These are phyloP conservation scores for Nicator chloris DNA, from an alignment of 2,113 vertebrate species.

Conservation along the genomic window DNA sequence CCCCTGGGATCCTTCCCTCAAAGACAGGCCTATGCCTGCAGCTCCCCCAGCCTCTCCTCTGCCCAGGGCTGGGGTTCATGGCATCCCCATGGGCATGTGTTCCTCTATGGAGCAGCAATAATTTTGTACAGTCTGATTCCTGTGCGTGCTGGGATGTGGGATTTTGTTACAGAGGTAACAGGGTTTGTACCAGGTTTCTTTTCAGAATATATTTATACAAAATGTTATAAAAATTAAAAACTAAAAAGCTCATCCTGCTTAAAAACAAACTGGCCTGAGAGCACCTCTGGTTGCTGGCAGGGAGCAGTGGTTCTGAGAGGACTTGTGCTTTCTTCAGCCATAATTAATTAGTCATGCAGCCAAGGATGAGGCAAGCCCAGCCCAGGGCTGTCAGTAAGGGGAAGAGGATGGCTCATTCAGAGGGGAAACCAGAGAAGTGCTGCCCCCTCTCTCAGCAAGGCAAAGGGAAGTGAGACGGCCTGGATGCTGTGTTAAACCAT, in stretches of 20 bases:
- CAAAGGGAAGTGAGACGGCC: neutral
- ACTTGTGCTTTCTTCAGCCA: neutral
- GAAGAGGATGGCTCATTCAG: neutral
- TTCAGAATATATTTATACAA: neutral
- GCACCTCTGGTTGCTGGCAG: fast-evolving
- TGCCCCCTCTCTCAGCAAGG: neutral
- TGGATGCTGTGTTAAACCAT: neutral
- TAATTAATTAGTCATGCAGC: neutral
- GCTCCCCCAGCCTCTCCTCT: neutral
- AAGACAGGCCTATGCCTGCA: fast-evolving
- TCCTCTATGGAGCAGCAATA: neutral
- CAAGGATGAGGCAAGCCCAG: neutral
- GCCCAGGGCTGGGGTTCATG: fast-evolving
- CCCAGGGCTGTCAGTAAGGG: neutral
- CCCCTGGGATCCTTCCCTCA: neutral
- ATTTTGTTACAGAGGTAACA: neutral
- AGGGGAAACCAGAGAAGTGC: neutral
- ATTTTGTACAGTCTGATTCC: neutral
- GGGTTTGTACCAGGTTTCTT: neutral
- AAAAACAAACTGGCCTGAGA: neutral
- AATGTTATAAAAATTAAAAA: neutral
- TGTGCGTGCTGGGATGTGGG: neutral
- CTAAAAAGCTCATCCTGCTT: neutral
- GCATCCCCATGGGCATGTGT: fast-evolving
- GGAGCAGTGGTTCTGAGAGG: fast-evolving